Percentiles rank a stretch among this genome's conserved stretches.
Conservation (phyloP, 2,888 invertebrate genomes). For the Cryptophagus acutangulus region DNA sequence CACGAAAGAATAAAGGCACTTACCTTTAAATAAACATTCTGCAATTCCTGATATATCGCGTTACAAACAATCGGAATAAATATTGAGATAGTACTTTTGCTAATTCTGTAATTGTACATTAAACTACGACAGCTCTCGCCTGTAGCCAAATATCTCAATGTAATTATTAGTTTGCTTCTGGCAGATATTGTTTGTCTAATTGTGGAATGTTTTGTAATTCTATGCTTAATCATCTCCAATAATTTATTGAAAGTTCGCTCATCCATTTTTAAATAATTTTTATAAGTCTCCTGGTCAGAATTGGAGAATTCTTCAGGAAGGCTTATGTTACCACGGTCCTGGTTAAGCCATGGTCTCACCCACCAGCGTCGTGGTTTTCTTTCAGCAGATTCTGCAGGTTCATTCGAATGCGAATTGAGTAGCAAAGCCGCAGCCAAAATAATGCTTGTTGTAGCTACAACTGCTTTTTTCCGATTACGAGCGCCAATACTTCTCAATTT, state of each 20-base stretch:
- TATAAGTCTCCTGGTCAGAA: too few relatives aligned
- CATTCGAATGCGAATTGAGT: too few relatives aligned
- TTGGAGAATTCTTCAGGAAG: constrained; percentile 3
- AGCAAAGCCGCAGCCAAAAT: constrained; percentile 2
- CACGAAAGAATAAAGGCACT: background rate
- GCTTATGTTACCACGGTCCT: constrained; percentile 4
- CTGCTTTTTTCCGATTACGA: too few relatives aligned
- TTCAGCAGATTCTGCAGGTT: background rate
- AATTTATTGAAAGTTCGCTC: constrained; percentile 13
- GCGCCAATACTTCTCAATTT: too few relatives aligned
- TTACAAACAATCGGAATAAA: constrained; percentile 16
- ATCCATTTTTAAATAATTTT: too few relatives aligned
- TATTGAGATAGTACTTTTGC: constrained; percentile 17
- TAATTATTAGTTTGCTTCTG: constrained; percentile 13
- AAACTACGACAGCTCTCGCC: constrained; percentile 16
- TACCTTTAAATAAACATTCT: background rate
- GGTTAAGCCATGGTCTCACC: too few relatives aligned
- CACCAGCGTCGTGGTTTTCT: too few relatives aligned
- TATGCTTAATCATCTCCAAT: constrained; percentile 13
- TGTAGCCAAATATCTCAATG: constrained; percentile 17
- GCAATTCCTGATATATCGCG: constrained; percentile 1
- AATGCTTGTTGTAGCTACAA: too few relatives aligned
- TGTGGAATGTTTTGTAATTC: constrained; percentile 11
- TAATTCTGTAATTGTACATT: constrained; percentile 15
- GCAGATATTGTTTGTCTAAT: constrained; percentile 9